Evolutionary conservation across 2,797 vertebrate species (phyloP).

Genomic region (Sphenopsis melanotis): DNA sequence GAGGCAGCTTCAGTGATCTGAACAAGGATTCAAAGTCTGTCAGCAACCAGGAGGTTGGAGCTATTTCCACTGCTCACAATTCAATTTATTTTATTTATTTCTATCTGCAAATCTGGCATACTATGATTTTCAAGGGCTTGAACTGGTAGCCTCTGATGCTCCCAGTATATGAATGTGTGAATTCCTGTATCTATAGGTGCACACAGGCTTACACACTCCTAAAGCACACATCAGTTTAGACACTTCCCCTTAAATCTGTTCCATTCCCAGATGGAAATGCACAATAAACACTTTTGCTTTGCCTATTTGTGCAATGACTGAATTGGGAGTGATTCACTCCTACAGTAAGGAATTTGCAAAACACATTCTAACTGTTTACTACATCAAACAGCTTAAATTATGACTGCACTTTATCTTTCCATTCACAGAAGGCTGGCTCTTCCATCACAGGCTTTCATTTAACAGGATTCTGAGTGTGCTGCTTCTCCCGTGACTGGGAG

Average conservation of each 20-base stretch:
- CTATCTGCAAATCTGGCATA: background rate
- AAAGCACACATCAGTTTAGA: background rate
- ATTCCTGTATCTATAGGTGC: background rate
- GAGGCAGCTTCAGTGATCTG: background rate
- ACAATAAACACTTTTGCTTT: background rate
- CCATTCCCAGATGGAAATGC: background rate
- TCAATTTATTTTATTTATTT: background rate
- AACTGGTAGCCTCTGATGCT: background rate
- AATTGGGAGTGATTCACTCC: background rate
- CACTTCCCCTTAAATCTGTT: background rate
- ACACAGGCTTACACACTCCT: background rate
- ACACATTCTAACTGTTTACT: background rate
- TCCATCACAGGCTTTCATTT: background rate
- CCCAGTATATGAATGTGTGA: rapidly evolving
- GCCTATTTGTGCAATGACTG: background rate
- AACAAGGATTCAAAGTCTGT: background rate
- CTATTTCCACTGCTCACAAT: background rate
- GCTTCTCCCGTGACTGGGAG: background rate
- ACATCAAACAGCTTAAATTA: slow-evolving; percentile 4
- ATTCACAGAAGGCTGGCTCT: slow-evolving; percentile 14
- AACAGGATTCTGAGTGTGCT: background rate
- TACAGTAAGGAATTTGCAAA: background rate
- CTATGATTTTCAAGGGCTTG: background rate
- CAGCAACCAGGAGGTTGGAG: rapidly evolving
- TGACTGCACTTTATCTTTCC: slow-evolving; percentile 20